Conservation (phyloP, 2,113 vertebrate species). For the Psittacus erithacus region DNA sequence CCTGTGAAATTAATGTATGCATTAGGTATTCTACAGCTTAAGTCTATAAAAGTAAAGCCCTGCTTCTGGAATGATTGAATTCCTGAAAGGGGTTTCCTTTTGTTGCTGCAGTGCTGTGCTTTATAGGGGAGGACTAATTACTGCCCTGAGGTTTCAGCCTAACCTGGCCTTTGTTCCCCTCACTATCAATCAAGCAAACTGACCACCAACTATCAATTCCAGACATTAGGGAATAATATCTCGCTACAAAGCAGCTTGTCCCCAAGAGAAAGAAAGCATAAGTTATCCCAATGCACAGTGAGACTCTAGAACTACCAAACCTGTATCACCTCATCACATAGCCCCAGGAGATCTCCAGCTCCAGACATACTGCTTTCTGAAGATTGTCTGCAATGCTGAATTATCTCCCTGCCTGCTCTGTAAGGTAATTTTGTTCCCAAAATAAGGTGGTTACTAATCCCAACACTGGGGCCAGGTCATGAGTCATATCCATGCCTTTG, state of each 20-base stretch:
- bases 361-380: neutral
- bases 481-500: neutral
- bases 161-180: neutral
- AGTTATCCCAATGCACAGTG: neutral
- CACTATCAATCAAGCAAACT: neutral
- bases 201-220: neutral
- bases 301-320: neutral
- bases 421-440: neutral
- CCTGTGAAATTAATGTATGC: conserved; percentile 71
- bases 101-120: neutral
- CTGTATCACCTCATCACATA: rapidly evolving
- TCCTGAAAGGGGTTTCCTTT: neutral
- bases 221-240: neutral
- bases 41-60: neutral
- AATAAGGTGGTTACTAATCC: neutral
- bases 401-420: neutral
- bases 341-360: neutral
- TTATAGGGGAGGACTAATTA: neutral
- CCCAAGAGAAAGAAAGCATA: neutral
- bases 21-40: neutral
- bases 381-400: neutral
- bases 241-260: neutral
- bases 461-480: neutral
- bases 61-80: neutral
- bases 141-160: neutral